A percentile compares a stretch with the other conserved stretches of the same genome.
Conservation (phyloP, 2,888 invertebrate genomes). For the Synanthedon formicaeformis region DNA sequence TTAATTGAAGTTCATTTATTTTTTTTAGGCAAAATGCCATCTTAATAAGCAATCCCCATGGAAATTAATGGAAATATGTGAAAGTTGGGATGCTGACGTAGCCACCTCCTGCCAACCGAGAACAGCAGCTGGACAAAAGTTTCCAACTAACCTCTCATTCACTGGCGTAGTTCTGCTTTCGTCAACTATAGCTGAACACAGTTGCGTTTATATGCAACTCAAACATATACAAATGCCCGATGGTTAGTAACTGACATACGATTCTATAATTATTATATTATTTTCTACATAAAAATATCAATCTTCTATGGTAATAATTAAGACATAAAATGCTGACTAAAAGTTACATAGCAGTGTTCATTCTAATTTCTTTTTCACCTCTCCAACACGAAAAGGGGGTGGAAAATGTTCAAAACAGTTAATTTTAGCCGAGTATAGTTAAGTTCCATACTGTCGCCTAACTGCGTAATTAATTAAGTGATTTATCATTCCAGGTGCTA, state of each 20-base stretch:
- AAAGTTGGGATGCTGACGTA: conserved; percentile 49
- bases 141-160: conserved; percentile 44
- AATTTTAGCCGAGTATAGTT: too few relatives aligned
- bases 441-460: too few relatives aligned
- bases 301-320: too few relatives aligned
- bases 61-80: conserved; percentile 55
- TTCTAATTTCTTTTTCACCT: too few relatives aligned
- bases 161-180: conserved; percentile 31
- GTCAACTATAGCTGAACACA: conserved; percentile 25
- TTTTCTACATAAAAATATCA: too few relatives aligned
- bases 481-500: conserved; percentile 26
- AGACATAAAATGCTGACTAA: too few relatives aligned
- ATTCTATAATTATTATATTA: background rate
- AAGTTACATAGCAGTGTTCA: too few relatives aligned
- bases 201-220: conserved; percentile 45
- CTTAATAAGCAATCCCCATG: conserved; percentile 35
- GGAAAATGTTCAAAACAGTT: too few relatives aligned
- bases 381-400: too few relatives aligned
- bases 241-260: conserved; percentile 18
- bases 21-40: conserved; percentile 40
- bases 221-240: conserved; percentile 46
- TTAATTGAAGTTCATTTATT: too few relatives aligned
- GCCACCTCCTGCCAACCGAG: conserved; percentile 39
- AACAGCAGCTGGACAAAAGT: conserved; percentile 20
- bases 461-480: background rate